Evolutionary conservation across 2,888 invertebrate species (phyloP), one percentile per base, ranked within the genome.

Genomic region (Bedellia somnulentella): DNA sequence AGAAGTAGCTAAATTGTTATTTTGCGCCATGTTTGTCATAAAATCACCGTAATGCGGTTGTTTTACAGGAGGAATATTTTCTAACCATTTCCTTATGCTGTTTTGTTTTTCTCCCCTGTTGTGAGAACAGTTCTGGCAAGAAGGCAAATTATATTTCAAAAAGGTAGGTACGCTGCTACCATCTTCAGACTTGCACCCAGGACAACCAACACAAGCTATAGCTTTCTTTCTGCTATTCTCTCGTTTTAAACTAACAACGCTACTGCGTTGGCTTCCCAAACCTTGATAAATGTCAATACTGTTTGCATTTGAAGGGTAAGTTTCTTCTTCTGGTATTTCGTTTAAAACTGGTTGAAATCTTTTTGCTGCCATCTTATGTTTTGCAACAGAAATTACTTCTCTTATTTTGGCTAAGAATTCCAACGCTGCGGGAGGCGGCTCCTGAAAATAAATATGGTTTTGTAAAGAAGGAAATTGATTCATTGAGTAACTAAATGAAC

Each of bases 371-470:
- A 93, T 91, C 70, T 92, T 92, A 45, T 88, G 87, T 52, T 92
- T 92, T 5, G 93, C 93, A 29, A 93, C 86, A 24, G 90, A 80
- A 43, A 93, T 93, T 4, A 93, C 93, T 76, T 93, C 92, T 37
- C 94, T 82, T 37, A 94, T 91, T 78, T 92, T 91, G 1, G 83
- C 80, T 29, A 94, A 76, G 56, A 94, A 94, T 59, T 94, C 93
- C 41, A 93, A 68, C 14, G 94, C 93, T 31, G 92, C 91, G 24
- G 90, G 88, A 26, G 94, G 93, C 13, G 94, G 94, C 42, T 90
- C 86, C 87, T 91, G 68, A 18, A 18, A 18, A 6, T 18, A 18
- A 18, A 18, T 18, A 18, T 9, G 18, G 18, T 5, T 5, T 6
- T 18, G 18, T 6, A 18, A 18, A 9, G 5, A 5, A 18, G 18